Evolutionary conservation across 2,888 invertebrate genomes (phyloP), one percentile per base, ranked within the genome.

Genomic region (Linnaemya vulpina): DNA sequence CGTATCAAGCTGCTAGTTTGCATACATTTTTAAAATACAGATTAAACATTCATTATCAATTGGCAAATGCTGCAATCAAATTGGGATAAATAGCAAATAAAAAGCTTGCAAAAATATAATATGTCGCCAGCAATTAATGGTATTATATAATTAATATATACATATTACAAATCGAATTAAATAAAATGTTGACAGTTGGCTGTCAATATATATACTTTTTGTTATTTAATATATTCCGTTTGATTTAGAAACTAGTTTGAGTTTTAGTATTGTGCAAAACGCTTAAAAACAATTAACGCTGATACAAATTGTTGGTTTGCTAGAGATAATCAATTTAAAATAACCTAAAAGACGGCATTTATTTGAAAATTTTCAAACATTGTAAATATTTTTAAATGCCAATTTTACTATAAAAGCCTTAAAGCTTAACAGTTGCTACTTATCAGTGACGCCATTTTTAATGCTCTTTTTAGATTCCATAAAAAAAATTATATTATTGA

Each of bases 131-230:
- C 15, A 46, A n/a, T 46, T n/a, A 46, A n/a, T 15, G 63, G 5
- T 65, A 20, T n/a, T 55, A 46, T 55, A n/a, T 22, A 79, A 73
- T 58, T 63, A 35, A 63, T 55, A 46, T 63, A 46, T 55, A 46
- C 55, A 46, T 79, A 53, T 63, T 63, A 20, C 43, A 40, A 65
- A 63, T 55, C 35, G 20, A 17, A 71, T 79, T 79, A 55, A 79
- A 71, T 49, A 0, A 63, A 38, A 38, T 40, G 25, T 17, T 65
- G 78, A 71, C 78, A 71, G 53, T n/a, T 15, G 2, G 25, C 15
- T 71, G 78, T 78, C 62, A 71, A 22, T 43, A 13, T 22, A 46
- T 40, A 10, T 30, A 22, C 17, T 43, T 25, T 17, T 20, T 53
- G 13, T n/a, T 38, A 30, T 53, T 55, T 22, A 5, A 11, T 17